Conservation (phyloP, 2,888 invertebrate species). For the Nematopogon swammerdamellus region DNA sequence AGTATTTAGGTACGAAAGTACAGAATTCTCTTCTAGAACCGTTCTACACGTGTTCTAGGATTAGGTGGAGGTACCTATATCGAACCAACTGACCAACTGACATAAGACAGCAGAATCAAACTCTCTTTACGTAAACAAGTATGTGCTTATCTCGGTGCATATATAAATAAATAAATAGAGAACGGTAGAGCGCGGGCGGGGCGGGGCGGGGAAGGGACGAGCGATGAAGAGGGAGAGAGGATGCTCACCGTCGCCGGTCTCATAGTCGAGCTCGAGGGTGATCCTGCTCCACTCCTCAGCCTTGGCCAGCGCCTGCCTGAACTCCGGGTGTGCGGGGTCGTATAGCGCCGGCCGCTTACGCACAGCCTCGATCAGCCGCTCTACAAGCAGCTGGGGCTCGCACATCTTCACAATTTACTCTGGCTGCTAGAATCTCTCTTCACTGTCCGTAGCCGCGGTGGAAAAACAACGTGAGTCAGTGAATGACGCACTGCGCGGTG, state of each 20-base stretch:
- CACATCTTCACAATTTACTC: neutral
- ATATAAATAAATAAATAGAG: too few species aligned
- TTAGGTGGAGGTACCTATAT: too few species aligned
- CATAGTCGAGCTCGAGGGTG: neutral
- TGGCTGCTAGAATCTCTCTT: too few species aligned
- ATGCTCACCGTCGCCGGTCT: neutral
- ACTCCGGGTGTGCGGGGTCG: neutral
- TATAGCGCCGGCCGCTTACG: neutral
- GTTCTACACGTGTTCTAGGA: too few species aligned
- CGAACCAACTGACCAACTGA: too few species aligned
- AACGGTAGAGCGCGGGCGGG: too few species aligned
- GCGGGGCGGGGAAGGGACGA: conserved; percentile 8
- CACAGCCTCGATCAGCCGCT: neutral
- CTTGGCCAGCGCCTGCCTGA: neutral
- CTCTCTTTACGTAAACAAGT: too few species aligned
- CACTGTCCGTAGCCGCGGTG: too few species aligned
- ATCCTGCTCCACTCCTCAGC: neutral
- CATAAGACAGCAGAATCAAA: too few species aligned
- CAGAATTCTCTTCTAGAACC: too few species aligned
- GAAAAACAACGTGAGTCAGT: neutral
- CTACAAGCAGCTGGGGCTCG: neutral
- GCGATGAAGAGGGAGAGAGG: conserved; percentile 6
- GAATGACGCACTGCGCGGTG: neutral
- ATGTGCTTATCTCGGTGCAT: too few species aligned
- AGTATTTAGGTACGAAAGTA: too few species aligned